Percentiles rank a stretch among this genome's conserved stretches.
These are phyloP conservation scores for Aegithalos caudatus DNA, from an alignment of 2,113 vertebrate species.

Conservation along the genomic window DNA sequence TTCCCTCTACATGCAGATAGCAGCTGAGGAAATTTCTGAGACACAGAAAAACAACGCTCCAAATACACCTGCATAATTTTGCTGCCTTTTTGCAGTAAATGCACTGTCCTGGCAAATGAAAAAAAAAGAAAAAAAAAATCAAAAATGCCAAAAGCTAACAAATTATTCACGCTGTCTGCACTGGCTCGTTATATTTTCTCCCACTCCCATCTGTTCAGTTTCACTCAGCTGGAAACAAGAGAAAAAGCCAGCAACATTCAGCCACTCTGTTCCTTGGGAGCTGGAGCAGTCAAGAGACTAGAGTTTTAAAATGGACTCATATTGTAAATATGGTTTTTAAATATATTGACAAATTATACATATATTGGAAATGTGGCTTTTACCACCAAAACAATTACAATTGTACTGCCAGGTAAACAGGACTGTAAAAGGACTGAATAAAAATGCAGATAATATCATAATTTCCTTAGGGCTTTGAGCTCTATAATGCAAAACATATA, in stretches of 20 bases:
- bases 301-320: not conserved
- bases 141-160: not conserved
- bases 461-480: not conserved
- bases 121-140: not conserved
- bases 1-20: not conserved
- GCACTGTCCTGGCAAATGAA: not conserved
- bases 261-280: not conserved
- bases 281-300: not conserved
- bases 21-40: not conserved
- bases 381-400: not conserved
- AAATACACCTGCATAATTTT: not conserved
- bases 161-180: slow-evolving; percentile 9
- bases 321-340: not conserved
- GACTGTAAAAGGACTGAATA: not conserved
- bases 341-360: not conserved
- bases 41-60: not conserved
- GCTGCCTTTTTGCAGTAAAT: not conserved
- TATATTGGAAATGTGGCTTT: not conserved
- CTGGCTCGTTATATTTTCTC: slow-evolving; percentile 15
- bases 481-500: not conserved
- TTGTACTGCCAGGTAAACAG: not conserved
- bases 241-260: not conserved
- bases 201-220: slow-evolving; percentile 60
- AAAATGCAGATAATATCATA: not conserved
- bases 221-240: slow-evolving; percentile 42